Base-by-base conservation (phyloP, 2,797 vertebrate species). In the Delichon dasypus region DNA sequence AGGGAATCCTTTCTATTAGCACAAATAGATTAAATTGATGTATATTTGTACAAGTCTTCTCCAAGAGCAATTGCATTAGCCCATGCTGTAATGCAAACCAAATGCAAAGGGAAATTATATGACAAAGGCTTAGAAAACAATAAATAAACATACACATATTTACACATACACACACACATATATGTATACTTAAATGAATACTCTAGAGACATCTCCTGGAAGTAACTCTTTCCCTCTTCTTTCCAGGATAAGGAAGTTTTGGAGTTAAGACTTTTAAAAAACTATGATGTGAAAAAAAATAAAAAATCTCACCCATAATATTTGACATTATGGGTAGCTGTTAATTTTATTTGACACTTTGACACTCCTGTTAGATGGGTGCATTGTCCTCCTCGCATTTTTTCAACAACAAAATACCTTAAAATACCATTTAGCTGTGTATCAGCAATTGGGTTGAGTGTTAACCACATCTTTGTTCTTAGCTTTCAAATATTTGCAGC, bases 401-500 rank as follows among this genome's bases (percentile, higher is more conserved):
- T 89, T 83, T 96, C 38, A 94, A 45, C 54, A 88, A 26, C 34
- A 54, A 74, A 89, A 93, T 73, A 51, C 9, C 73, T 50, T 89
- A 80, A 96, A 95, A 79, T 76, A 68, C 51, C 6, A 5, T 86
- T 88, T 60, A 74, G 40, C 58, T 96, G 80, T 81, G 70, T 88
- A 92, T 64, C 81, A 96, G 62, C 27, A 87, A 53, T 3, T 81
- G 85, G 45, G 47, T 78, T 79, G 61, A 75, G 51, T 74, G 25
- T 26, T 81, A 23, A 75, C 34, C 68, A 84, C 57, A 76, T 47
- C 83, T 89, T 96, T 85, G 60, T 92, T 29, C 44, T 93, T 89
- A 70, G 40, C 7, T 95, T 96, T 88, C 92, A 94, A 88, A 86
- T 90, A 94, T 83, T 88, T 96, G 66, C 74, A 83, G 57, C 94